These are phyloP conservation scores for Odontesthes bonariensis DNA, from an alignment of 2,113 vertebrate species.

Conservation along the genomic window DNA sequence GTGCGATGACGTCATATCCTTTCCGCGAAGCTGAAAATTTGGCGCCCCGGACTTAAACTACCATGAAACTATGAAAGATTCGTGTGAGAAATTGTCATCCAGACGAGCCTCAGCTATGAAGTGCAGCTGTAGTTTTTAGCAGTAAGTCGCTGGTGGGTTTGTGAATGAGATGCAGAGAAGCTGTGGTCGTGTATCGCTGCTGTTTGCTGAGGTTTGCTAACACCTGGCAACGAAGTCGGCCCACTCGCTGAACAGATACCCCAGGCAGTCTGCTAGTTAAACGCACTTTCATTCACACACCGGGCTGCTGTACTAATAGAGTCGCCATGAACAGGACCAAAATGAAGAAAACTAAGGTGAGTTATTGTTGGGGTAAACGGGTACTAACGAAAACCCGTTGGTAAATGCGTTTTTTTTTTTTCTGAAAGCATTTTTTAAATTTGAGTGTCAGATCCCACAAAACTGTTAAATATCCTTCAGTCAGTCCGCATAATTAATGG, in stretches of 20 bases:
- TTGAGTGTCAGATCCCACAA: too few species aligned
- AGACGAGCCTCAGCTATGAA: fast-evolving
- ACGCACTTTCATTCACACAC: neutral
- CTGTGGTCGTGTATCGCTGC: neutral
- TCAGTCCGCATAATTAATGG: too few species aligned
- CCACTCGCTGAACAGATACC: too few species aligned
- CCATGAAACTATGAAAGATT: neutral
- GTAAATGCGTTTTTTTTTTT: too few species aligned
- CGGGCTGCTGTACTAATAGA: neutral
- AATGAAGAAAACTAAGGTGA: conserved; percentile 63
- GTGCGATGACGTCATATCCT: conserved; percentile 47
- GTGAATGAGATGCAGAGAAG: neutral
- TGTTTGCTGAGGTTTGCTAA: neutral
- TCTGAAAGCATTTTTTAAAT: too few species aligned
- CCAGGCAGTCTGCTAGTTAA: neutral
- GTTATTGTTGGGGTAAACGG: neutral
- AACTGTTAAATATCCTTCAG: too few species aligned
- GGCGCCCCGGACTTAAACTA: conserved; percentile 38
- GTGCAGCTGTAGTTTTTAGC: neutral
- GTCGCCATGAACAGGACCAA: conserved; percentile 61
- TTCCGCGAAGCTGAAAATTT: conserved; percentile 59
- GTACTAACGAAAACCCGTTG: neutral
- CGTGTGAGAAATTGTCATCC: fast-evolving
- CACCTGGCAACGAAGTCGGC: neutral
- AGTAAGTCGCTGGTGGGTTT: fast-evolving